Conservation (phyloP, 2,113 vertebrate species). For the Platycercus adscitus region DNA sequence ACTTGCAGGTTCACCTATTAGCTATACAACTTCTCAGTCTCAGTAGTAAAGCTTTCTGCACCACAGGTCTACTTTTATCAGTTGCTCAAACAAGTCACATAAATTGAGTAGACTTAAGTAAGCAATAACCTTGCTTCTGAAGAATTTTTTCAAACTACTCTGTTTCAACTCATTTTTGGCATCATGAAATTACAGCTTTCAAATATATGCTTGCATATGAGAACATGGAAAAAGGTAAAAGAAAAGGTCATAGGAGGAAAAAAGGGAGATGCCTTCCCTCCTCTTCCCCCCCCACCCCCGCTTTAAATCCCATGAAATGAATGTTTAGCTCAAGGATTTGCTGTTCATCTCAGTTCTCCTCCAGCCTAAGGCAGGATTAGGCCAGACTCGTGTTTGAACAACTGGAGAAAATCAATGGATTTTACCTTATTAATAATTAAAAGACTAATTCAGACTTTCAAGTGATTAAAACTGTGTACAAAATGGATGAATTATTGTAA, state of each 20-base stretch:
- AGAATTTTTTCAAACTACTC: background rate
- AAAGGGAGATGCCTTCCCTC: background rate
- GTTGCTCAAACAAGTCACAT: background rate
- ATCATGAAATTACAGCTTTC: slow-evolving; percentile 30
- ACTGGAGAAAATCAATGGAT: slow-evolving; percentile 88
- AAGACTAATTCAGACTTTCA: slow-evolving; percentile 76
- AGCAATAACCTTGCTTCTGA: background rate
- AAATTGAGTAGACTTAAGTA: background rate
- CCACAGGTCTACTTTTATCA: background rate
- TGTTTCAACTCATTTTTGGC: background rate
- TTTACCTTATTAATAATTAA: slow-evolving; percentile 89
- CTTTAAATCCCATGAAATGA: slow-evolving; percentile 81
- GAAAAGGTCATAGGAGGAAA: slow-evolving; percentile 58
- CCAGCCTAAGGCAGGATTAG: slow-evolving; percentile 81
- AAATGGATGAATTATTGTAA: slow-evolving; percentile 67
- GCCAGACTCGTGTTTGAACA: slow-evolving; percentile 80
- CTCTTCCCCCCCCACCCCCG: fast-evolving
- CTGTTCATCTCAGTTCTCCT: slow-evolving; percentile 74
- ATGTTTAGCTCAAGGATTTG: slow-evolving; percentile 84
- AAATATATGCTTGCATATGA: slow-evolving; percentile 31
- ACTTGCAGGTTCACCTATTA: background rate
- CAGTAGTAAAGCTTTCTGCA: background rate
- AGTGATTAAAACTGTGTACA: slow-evolving; percentile 77
- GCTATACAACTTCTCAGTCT: background rate
- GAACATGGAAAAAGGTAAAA: slow-evolving; percentile 48